Evolutionary conservation across 2,797 vertebrate species (phyloP), one percentile per base, ranked within the genome.

Genomic region (Semaprochilodus insignis): DNA sequence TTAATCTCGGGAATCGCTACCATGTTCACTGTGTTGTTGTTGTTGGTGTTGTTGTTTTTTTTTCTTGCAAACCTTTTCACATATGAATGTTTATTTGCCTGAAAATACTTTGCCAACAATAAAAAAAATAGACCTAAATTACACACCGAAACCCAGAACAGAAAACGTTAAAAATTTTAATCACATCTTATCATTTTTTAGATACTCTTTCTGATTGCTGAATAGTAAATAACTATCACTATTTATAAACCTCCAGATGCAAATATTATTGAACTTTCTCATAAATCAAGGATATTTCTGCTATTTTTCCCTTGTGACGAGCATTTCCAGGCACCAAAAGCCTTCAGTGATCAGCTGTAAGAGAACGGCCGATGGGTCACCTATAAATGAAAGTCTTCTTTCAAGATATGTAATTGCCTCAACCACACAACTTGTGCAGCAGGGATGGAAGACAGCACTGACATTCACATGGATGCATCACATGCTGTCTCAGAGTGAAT

Each of bases 1-100:
- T 70, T 73, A 8, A 67, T 67, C 60, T 69, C 44, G 25, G 52
- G 44, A 75, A 73, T 77, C 25, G 15, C 44, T 66, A 25, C 23
- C 74, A 57, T 17, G 17, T 51, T n/a, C n/a, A n/a, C n/a, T n/a
- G n/a, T n/a, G n/a, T n/a, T n/a, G n/a, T n/a, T n/a, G n/a, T n/a
- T n/a, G n/a, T n/a, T n/a, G n/a, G n/a, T n/a, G n/a, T n/a, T n/a
- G n/a, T 25, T 36, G 36, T 36, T 36, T 36, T 36, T 3, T 6
- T 36, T 36, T 13, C 23, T 21, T 63, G 27, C 51, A 40, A 55
- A 57, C 6, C 25, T 60, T 84, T 34, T 60, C 66, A n/a, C n/a
- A n/a, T 44, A 44, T 44, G 40, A 44, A 6, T 44, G 5, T 44
- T 44, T 44, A 6, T 44, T 44, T 44, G 2, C 40, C 8, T 10